Conservation (phyloP, 2,113 vertebrate species). For the Crotalus horridus region DNA sequence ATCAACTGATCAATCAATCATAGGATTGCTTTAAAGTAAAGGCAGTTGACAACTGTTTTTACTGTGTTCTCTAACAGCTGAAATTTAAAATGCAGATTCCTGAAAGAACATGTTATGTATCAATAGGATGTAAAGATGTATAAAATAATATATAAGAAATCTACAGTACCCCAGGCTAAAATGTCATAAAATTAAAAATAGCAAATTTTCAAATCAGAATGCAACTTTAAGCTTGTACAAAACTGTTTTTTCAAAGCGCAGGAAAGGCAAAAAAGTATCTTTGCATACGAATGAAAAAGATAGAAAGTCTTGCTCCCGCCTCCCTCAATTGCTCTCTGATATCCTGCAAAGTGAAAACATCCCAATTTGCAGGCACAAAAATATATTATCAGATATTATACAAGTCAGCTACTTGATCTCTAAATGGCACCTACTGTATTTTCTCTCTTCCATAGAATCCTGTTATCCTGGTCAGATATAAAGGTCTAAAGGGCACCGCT, state of each 20-base stretch:
- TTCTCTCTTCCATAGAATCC: background rate
- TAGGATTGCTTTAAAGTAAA: background rate
- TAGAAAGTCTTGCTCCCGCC: background rate
- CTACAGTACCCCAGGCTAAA: background rate
- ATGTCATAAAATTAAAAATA: background rate
- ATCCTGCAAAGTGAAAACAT: background rate
- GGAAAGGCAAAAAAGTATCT: background rate
- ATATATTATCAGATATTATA: background rate
- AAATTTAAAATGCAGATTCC: background rate
- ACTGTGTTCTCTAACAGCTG: background rate
- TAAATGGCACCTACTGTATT: background rate
- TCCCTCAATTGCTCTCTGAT: background rate
- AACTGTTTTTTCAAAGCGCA: background rate
- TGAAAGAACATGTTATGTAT: background rate
- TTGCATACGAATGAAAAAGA: background rate
- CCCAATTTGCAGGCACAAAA: background rate
- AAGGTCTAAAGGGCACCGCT: background rate
- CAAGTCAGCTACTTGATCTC: background rate
- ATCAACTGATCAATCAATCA: background rate
- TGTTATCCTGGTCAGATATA: background rate
- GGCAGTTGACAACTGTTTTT: background rate
- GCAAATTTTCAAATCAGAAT: background rate
- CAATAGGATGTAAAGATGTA: background rate
- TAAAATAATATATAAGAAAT: background rate
- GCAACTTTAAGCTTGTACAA: background rate